Evolutionary conservation across 2,113 vertebrate species (phyloP).

Genomic region (Shinisaurus crocodilurus): DNA sequence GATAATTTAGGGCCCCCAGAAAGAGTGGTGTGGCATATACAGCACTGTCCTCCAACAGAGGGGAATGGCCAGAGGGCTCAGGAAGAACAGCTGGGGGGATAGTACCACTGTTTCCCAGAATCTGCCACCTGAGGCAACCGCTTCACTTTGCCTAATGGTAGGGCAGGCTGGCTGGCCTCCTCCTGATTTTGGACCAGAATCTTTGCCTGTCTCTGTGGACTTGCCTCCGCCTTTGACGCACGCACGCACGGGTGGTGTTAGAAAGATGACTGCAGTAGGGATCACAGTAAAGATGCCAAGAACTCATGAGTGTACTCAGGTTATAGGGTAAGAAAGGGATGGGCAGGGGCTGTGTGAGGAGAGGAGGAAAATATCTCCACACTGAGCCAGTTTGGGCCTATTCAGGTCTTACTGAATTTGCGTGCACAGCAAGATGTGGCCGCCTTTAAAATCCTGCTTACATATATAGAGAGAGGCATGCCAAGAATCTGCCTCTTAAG

Average conservation of each 20-base stretch:
- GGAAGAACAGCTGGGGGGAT: too few relatives aligned
- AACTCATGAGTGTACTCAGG: background rate
- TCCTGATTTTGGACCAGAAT: background rate
- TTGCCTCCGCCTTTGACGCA: background rate
- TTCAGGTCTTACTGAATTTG: background rate
- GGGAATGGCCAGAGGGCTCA: too few relatives aligned
- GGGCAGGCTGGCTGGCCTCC: too few relatives aligned
- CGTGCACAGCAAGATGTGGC: background rate
- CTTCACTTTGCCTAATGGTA: too few relatives aligned
- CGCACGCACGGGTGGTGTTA: background rate
- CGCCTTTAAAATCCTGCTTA: slow-evolving; percentile 2
- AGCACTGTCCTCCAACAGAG: too few relatives aligned
- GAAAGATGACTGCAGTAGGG: background rate
- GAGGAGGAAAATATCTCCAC: background rate
- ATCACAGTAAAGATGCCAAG: background rate
- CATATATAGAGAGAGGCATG: background rate
- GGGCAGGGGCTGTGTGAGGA: background rate
- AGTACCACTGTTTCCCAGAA: too few relatives aligned
- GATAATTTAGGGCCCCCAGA: too few relatives aligned
- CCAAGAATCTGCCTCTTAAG: background rate
- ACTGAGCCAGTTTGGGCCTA: background rate
- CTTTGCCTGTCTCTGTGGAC: background rate
- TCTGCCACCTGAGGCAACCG: too few relatives aligned
- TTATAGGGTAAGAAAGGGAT: too few relatives aligned
- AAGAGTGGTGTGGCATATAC: too few relatives aligned